phyloP scores from a whole-genome alignment of 1,140 invertebrate species.

The Achroia grisella region DNA sequence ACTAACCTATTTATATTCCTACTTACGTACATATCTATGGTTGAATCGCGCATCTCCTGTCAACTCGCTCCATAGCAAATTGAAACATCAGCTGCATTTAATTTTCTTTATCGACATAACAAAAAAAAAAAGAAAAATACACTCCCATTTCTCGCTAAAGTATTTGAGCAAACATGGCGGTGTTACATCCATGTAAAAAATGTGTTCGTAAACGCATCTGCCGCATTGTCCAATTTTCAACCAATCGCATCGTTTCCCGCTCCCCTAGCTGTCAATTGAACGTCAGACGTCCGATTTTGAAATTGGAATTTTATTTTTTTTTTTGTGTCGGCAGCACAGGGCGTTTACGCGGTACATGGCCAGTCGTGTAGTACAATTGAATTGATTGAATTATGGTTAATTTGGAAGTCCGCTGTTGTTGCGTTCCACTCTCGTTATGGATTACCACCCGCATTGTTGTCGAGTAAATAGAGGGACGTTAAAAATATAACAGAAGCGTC shows the following conservation, averaged over 20 bases:
- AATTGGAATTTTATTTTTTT: conserved; percentile 50
- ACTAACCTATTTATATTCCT: conserved; percentile 25
- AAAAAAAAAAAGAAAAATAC: conserved; percentile 18
- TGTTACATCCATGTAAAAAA: conserved; percentile 28
- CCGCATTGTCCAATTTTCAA: conserved; percentile 61
- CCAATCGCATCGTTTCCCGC: conserved; percentile 52
- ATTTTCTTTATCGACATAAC: no score
- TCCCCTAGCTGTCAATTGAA: conserved; percentile 65
- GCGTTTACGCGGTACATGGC: conserved; percentile 56
- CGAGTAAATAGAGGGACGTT: no score
- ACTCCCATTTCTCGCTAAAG: conserved; percentile 54
- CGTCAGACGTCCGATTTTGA: conserved; percentile 28
- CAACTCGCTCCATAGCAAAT: conserved; percentile 31
- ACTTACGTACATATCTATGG: conserved; percentile 23
- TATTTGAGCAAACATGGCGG: conserved; percentile 65
- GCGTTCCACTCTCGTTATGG: conserved; percentile 38
- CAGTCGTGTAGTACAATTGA: conserved; percentile 58
- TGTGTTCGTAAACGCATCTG: conserved; percentile 49
- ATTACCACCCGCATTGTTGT: conserved; percentile 53
- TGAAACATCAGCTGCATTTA: conserved; percentile 45
- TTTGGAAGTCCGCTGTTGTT: conserved; percentile 16
- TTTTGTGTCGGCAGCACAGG: conserved; percentile 28
- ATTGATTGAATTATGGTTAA: conserved; percentile 64
- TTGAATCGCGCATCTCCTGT: conserved; percentile 36
- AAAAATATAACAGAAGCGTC: no score